Base-by-base conservation (phyloP, 37 sponge, comb jelly and placozoan species). In the Bolinopsis microptera region DNA sequence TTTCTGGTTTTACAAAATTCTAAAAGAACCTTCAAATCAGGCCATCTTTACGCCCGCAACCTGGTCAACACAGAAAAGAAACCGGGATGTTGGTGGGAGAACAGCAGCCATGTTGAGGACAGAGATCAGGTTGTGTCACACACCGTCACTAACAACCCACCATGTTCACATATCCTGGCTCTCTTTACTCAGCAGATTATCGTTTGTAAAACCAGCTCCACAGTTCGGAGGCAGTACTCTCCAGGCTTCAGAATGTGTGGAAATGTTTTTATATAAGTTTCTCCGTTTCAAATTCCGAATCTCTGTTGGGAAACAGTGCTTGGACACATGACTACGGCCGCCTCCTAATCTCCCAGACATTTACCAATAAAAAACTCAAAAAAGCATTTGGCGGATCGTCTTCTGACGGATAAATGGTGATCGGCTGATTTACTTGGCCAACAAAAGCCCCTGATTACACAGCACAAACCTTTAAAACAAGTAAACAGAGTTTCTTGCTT, bases 111-210 rank as follows among this genome's bases (percentile, higher is more conserved):
- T n/a, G 22, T 86, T 34, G 0, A 40, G n/a, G 35, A 1, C 48
- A 36, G 30, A n/a, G 40, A 23, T 86, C 36, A 0, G 90, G 48
- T 38, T 86, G 90, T n/a, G 90, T n/a, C 24, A 86, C 38, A 86
- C 61, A 40, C 90, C 90, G 30, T 39, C 90, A 40, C 90, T 86
- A 2, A 86, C 61, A 28, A 86, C 3, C n/a, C 2, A 86, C 61
- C 90, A 86, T 0, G 31, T 86, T 86, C 0, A 39, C 27, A 86
- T 86, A 48, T 86, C 61, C 9, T 23, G 25, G 26, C 38, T 41
- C 3, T 41, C 61, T 33, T 2, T 38, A 16, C 18, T 3, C 26
- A 41, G 24, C 61, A 86, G 61, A 27, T 86, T 39, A 5, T 86
- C 90, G 25, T 23, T n/a, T 0, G 61, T 41, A 34, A 2, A 86